Evolutionary conservation across 2,888 invertebrate genomes (phyloP).

Genomic region (Sphaeridia pumilis): DNA sequence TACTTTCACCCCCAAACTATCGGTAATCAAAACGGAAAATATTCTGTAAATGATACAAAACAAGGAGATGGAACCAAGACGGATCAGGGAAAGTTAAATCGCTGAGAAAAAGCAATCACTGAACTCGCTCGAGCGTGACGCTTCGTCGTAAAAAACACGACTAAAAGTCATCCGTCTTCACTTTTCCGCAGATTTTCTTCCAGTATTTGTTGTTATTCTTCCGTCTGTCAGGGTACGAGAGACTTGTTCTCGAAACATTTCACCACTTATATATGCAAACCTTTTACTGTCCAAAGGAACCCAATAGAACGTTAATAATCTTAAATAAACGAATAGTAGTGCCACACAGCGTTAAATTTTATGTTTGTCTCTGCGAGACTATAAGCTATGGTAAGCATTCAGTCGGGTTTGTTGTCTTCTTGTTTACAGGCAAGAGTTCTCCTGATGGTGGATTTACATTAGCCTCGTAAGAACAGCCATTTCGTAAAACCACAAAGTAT

Average conservation of each 20-base stretch:
- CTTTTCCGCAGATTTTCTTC: not conserved
- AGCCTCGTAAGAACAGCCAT: too few species aligned
- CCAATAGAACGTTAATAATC: not conserved
- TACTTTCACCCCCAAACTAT: not conserved
- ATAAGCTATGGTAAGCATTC: too few species aligned
- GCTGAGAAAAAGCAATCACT: constrained; percentile 27
- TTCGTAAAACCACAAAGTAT: too few species aligned
- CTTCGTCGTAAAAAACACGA: constrained; percentile 13
- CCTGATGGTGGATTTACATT: too few species aligned
- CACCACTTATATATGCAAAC: not conserved
- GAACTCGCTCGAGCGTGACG: constrained; percentile 16
- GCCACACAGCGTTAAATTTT: too few species aligned
- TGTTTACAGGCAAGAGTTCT: too few species aligned
- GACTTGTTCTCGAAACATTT: too few species aligned
- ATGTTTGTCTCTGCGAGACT: too few species aligned
- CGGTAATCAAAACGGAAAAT: not conserved
- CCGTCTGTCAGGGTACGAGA: too few species aligned
- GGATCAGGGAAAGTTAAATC: constrained; percentile 19
- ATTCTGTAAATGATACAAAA: not conserved
- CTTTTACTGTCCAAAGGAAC: not conserved
- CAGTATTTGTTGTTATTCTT: not conserved
- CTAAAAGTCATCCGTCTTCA: not conserved
- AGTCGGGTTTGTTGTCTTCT: too few species aligned
- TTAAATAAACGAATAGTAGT: not conserved
- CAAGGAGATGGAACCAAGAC: constrained; percentile 6